Evolutionary conservation across 1,140 invertebrate species (phyloP), one percentile per base, ranked within the genome.

Genomic region (Papilio helenus): DNA sequence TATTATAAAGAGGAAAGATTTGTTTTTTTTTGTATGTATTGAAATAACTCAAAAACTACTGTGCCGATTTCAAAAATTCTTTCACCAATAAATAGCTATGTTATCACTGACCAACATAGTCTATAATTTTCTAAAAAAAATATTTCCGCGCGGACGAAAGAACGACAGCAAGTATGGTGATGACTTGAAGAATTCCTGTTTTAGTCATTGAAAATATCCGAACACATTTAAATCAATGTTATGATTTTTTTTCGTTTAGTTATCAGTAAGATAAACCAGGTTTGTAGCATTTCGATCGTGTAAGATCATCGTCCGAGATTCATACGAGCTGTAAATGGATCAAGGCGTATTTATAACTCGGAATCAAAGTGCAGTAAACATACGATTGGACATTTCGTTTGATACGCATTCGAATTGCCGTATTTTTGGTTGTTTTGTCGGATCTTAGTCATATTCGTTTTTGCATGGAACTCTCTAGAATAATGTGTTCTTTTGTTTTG

Each of bases 341-440:
- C 72, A 74, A 74, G 72, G 12, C 26, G 72, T 74, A 74, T 74
- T 74, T 74, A 74, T 74, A 74, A 26, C 72, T 74, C 42, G 10
- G 42, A 74, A 29, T 18, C 26, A 68, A 68, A 74, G 72, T 74
- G 72, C 44, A 74, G 44, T 74, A 74, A 74, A 74, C 72, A 74
- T 74, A 20, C 23, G 72, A 49, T 74, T 74, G 18, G 71, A 29
- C 5, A 49, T 74, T 73, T 73, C 20, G 14, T 73, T 74, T 74
- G 72, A 23, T 74, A 26, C 72, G 72, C 8, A 46, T 74, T 12
- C 26, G 46, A 23, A 61, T 68, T 68, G 26, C 26, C 61, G 61
- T 29, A 68, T 68, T 68, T 68, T 29, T 16, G 61, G 61, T 65
- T 68, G 61, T 68, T 68, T 29, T 34, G 26, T 61, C 58, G 2